A percentile compares a stretch with the other conserved stretches of the same genome.
Conservation (phyloP, 2,113 vertebrate genomes). For the Rhombomys opimus region DNA sequence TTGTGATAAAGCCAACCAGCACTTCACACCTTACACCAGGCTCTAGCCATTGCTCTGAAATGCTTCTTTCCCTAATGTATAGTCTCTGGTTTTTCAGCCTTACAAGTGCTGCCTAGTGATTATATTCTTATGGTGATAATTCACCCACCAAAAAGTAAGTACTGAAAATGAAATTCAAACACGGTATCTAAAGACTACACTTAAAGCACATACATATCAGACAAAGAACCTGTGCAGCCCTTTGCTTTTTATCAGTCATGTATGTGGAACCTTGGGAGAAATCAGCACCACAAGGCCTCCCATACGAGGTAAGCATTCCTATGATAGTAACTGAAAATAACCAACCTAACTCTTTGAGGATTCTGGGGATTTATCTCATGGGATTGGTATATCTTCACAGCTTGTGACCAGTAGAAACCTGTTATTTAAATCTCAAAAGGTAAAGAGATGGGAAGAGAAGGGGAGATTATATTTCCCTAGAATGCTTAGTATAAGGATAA, state of each 20-base stretch:
- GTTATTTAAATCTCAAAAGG: background rate
- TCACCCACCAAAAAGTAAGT: background rate
- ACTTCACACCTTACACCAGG: background rate
- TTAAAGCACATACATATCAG: background rate
- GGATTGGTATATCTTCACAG: background rate
- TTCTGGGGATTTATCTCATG: background rate
- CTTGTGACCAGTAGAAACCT: background rate
- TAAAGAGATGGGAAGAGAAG: constrained; percentile 2
- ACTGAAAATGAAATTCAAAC: background rate
- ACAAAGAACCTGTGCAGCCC: background rate
- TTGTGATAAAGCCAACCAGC: background rate
- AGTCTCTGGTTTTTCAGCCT: constrained; percentile 12
- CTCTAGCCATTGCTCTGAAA: background rate
- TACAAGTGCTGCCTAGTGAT: background rate
- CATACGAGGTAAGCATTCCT: background rate
- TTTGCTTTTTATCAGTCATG: constrained; percentile 10
- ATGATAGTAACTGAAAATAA: background rate
- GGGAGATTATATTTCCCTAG: background rate
- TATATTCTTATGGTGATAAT: background rate
- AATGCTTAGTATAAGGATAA: background rate
- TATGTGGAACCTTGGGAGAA: background rate
- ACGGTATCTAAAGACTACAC: background rate
- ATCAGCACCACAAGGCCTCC: background rate
- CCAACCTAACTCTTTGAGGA: background rate
- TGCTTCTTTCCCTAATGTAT: background rate